Evolutionary conservation across 2,797 vertebrate species (phyloP), one percentile per base, ranked within the genome.

Genomic region (Uromys caudimaculatus): DNA sequence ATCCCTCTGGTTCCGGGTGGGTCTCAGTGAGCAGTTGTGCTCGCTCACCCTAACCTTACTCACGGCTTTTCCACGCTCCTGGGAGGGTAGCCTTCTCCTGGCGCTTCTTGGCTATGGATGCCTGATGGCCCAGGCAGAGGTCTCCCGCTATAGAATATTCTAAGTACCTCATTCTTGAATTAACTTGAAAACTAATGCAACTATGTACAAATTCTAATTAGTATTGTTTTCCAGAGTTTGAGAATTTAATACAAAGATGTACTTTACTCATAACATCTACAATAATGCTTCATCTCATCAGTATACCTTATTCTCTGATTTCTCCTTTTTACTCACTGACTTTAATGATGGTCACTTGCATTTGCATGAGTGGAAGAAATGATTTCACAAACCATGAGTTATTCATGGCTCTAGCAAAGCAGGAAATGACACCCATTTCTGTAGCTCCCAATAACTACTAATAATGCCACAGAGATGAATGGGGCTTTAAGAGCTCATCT

Each of bases 151-250:
- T 19, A 71, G 8, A 73, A 32, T 89, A 75, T 64, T 38, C 32
- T 71, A 81, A 91, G 90, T 21, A n/a, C 12, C 60, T 44, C 1
- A n/a, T 54, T 58, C 13, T 17, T 13, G 90, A 90, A 90, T 79
- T 73, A 87, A 29, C 47, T 89, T 86, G 56, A 44, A 21, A 85
- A 95, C 17, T 85, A 76, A 19, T 86, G 3, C 10, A 84, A 79
- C 79, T 95, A 91, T 81, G 58, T 75, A 83, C 2, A 89, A n/a
- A 47, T 87, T 93, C 6, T 60, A 38, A 67, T 69, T 91, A 84
- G 13, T 56, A 73, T 67, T 92, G 35, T 83, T 90, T 88, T 86
- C 91, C 29, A 82, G 21, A 89, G 13, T 8, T n/a, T 78, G 47
- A 27, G 60, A 7, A 21, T 32, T 21, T 41, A 73, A 62, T 90